Evolutionary conservation across 23 tunicate genomes (phyloP).

Genomic region (Phallusia fumigata): DNA sequence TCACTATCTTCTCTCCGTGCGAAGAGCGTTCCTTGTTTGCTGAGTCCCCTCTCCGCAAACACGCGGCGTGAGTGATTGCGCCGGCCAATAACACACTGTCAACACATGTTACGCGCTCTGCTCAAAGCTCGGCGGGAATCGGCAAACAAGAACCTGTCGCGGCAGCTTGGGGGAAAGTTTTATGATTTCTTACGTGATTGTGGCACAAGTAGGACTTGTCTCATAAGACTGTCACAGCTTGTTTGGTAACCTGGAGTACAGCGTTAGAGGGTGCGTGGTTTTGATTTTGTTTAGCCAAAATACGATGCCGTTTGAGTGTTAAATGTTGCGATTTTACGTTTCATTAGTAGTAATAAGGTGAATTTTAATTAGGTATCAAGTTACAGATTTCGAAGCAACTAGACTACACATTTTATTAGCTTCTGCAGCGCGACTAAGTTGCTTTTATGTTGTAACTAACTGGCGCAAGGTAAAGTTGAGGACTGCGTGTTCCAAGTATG

Average conservation of each 20-base stretch:
- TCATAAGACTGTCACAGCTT: neutral
- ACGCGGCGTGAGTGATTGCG: neutral
- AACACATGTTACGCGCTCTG: neutral
- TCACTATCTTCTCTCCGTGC: too few relatives aligned
- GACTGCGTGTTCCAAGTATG: too few relatives aligned
- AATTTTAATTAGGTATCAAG: too few relatives aligned
- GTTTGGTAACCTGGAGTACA: neutral
- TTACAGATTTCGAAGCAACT: too few relatives aligned
- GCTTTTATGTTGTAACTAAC: too few relatives aligned
- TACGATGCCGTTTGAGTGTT: neutral
- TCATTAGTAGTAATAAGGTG: too few relatives aligned
- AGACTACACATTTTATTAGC: too few relatives aligned
- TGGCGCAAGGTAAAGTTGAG: too few relatives aligned
- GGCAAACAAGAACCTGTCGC: neutral
- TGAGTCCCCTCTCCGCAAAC: neutral
- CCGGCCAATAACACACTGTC: constrained; percentile 5
- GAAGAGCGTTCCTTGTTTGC: neutral
- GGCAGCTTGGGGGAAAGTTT: neutral
- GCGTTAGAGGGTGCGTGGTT: neutral
- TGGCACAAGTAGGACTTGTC: neutral
- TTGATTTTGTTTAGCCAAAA: neutral
- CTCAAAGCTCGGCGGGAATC: constrained; percentile 15
- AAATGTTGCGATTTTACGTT: neutral
- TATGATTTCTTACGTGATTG: neutral
- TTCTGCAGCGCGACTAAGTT: too few relatives aligned